These are phyloP conservation scores for Hexactinellida sp. DNA, from an alignment of 37 sponge, comb jelly and placozoan species.

Conservation along the genomic window DNA sequence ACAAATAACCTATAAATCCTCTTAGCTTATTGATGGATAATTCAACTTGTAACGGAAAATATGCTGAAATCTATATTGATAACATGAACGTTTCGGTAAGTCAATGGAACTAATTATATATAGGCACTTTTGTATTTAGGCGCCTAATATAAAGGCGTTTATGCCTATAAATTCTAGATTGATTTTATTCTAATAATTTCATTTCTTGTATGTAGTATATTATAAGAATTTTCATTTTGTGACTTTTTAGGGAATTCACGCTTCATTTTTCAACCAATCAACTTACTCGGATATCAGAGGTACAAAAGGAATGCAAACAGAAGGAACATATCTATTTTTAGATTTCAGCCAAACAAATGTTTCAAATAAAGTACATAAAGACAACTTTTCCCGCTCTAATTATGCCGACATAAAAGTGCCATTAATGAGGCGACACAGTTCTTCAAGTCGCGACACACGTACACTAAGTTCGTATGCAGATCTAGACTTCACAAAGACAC, in stretches of 20 bases:
- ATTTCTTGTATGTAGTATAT: neutral
- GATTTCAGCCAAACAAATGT: constrained; percentile 1
- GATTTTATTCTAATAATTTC: neutral
- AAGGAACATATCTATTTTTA: neutral
- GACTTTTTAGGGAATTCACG: neutral
- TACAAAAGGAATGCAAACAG: neutral
- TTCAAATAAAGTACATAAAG: neutral
- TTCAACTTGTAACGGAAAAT: neutral
- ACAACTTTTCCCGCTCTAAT: neutral
- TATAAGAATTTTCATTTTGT: neutral
- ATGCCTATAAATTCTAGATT: too few relatives aligned
- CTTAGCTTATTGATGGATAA: neutral
- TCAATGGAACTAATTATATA: neutral
- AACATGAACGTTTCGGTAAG: neutral
- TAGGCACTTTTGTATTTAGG: neutral
- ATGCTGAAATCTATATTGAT: neutral
- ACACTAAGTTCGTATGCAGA: neutral
- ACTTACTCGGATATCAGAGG: constrained; percentile 17
- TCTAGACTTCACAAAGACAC: neutral
- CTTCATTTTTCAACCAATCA: constrained; percentile 10
- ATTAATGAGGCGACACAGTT: neutral
- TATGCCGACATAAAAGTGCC: constrained; percentile 12
- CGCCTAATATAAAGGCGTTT: neutral
- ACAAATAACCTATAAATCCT: neutral
- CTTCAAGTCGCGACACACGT: neutral